Base-by-base conservation (phyloP, 2,888 invertebrate species). In the Andrena bicolor region DNA sequence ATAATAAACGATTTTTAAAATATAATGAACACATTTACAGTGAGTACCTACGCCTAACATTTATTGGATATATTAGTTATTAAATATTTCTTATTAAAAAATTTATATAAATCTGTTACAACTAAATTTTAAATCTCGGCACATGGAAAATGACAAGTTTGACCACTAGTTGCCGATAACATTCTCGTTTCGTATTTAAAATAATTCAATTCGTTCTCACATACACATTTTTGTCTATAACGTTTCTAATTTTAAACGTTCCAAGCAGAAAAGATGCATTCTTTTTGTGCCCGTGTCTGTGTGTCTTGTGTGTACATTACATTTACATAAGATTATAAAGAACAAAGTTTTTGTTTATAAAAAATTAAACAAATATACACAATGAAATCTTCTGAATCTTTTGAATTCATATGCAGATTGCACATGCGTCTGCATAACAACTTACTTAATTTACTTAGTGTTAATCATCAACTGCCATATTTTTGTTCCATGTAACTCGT, bases 141-240 rank as follows among this genome's bases (percentile, higher is more conserved):
- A 80, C 81, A 84, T 92, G 92, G 92, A 93, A 93, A 92, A 93
- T 93, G 93, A 93, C 93, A 93, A 93, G 92, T 91, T 90, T 92
- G 91, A 93, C 93, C 92, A 91, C 88, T 92, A 91, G 89, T 92
- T 92, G 90, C 89, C 90, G 88, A 91, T 91, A 88, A 87, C 83
- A 87, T 88, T 88, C 83, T 89, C 88, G 75, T 85, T 86, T 86
- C 60, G 60, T 60, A 65, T 71, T 76, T 73, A 23, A 73, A 78
- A 68, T 53, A 16, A 23, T 68, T 51, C 65, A 56, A 69, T 65
- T 68, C 26, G 10, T 51, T 58, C 58, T 13, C 26, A 20, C 35
- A 68, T 51, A 68, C 30, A 56, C 32, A 8, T 20, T 68, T 8
- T 7, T 51, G 60, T 64, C 23, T 64, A 61, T 49, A 28, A 32